These are phyloP conservation scores for Scophthalmus maximus DNA, from an alignment of 2,113 vertebrate genomes.

Conservation along the genomic window DNA sequence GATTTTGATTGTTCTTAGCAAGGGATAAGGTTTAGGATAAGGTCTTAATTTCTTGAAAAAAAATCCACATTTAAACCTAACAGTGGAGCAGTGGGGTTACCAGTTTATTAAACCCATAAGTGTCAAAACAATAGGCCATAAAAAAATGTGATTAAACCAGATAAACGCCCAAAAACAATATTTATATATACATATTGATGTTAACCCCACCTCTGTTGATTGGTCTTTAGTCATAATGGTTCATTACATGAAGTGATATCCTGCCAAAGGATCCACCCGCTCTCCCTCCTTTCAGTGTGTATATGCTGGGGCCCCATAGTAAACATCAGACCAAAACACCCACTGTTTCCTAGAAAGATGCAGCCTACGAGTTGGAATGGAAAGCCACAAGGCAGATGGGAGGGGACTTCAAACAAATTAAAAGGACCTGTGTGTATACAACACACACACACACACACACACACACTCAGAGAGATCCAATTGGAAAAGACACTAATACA, in stretches of 20 bases:
- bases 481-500: constrained; percentile 52
- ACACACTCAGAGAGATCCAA: constrained; percentile 30
- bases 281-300: constrained; percentile 16
- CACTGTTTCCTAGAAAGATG: constrained; percentile 78
- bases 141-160: too few species aligned
- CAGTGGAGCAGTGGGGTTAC: too few species aligned
- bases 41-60: too few species aligned
- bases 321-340: constrained; percentile 71
- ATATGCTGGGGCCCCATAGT: constrained; percentile 58
- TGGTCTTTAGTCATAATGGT: background rate
- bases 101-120: background rate
- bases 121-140: too few species aligned
- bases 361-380: constrained; percentile 62
- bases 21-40: too few species aligned
- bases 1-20: background rate
- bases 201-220: background rate
- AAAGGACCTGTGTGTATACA: constrained; percentile 73
- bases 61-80: background rate
- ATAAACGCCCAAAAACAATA: background rate
- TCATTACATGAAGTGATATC: background rate
- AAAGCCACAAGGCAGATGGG: constrained; percentile 68
- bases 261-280: background rate
- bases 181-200: background rate
- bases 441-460: constrained; percentile 20
- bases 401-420: constrained; percentile 83